Evolutionary conservation across 2,888 invertebrate genomes (phyloP), one percentile per base, ranked within the genome.

Genomic region (Rhopalosiphum nymphaeae): DNA sequence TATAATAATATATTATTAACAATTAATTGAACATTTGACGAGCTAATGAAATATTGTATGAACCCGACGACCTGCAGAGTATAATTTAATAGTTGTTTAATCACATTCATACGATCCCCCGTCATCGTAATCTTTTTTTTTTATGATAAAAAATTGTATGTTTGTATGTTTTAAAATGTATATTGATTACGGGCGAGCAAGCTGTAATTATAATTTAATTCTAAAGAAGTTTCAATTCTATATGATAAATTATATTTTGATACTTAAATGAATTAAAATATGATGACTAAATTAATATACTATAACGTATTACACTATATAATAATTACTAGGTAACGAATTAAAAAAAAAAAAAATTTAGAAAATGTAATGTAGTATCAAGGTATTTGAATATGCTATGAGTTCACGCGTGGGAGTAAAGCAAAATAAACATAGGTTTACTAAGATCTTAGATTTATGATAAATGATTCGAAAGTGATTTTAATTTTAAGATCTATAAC

Each of bases 11-110:
- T 67, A 61, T 61, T 89, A 89, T 7, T 67, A n/a, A 67, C 78
- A 36, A 21, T 36, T 46, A 90, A 67, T 90, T 16, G 57, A 89
- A 57, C 10, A 88, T 25, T 42, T 56, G 84, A 85, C 53, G 3
- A 84, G 53, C 91, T 84, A 78, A 84, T 84, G 42, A 91, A 36
- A 90, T 88, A 9, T 25, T 56, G 9, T 36, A 90, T 61, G 90
- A 90, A 61, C 90, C 42, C 84, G 29, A 91, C 53, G 91, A 91
- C 84, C 84, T 36, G 56, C 46, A 21, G 46, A 46, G 36, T 42
- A 91, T 13, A 91, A 84, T 89, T 44, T 16, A 91, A 91, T 86
- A 91, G 86, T 87, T 67, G 87, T 92, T 92, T 87, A 49, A 92
- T 92, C 61, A 46, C 87, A 61, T 61, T 92, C 42, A n/a, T 49